Base-by-base conservation (phyloP, 1,140 invertebrate genomes). In the Tetragonula clypearis region DNA sequence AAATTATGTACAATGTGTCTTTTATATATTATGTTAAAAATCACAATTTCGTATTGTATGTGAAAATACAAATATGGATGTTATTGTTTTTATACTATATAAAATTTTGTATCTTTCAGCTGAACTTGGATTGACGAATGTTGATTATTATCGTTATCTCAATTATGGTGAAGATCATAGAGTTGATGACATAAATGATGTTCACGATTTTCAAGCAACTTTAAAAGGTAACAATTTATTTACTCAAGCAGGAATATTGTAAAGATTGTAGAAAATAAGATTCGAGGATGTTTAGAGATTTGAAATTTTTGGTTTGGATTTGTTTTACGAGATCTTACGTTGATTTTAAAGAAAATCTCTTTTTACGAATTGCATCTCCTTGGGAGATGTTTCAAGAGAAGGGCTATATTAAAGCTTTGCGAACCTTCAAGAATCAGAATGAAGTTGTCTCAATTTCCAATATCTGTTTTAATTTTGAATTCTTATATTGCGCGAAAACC, bases 151-250 rank as follows among this genome's bases (percentile, higher is more conserved):
- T 90, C 93, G 94, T 72, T 97, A 97, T 91, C 93, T 97, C 72
- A 96, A 95, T 87, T 96, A 96, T 87, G 96, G 96, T 86, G 96
- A 95, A 30, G 96, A 95, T 77, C 96, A 96, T 89, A 95, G 95
- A 84, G 96, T 97, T 6, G 96, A 97, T 82, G 97, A 96, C 26
- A 96, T 95, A 0, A 96, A 97, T 92, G 97, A 97, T 93, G 95
- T 95, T 5, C 95, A 96, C 72, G 97, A 97, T 85, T 97, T 97
- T 93, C 95, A 97, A 90, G 97, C 97, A 91, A 97, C 97, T 2
- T 93, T 97, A 85, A 95, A 94, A 93, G 95, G 95, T 96, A 91
- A 91, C 14, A 53, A 5, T 30, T 56, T 58, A 4, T 15, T 58
- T 26, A 5, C 12, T 9, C 23, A 4, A 62, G 0, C 4, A 1